Evolutionary conservation across 2,888 invertebrate genomes (phyloP).

Genomic region (Epicampocera succincta): DNA sequence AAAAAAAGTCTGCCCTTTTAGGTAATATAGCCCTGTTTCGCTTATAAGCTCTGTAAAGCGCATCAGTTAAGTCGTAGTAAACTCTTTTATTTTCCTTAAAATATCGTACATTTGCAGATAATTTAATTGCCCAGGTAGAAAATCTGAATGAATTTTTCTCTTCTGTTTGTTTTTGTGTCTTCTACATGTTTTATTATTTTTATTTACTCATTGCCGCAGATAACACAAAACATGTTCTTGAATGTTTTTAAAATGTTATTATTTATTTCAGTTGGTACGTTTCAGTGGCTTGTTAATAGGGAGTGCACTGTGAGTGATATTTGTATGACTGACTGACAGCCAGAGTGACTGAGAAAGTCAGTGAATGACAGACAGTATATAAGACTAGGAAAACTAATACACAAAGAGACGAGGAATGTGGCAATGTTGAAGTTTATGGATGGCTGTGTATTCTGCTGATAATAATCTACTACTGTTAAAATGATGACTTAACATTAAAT

Average conservation of each 20-base stretch:
- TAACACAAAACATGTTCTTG: constrained; percentile 31
- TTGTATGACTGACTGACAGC: constrained; percentile 15
- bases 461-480: constrained; percentile 43
- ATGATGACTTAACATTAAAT: constrained; percentile 66
- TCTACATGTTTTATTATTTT: constrained; percentile 37
- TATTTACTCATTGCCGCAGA: constrained; percentile 11
- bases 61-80: background rate
- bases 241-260: constrained; percentile 31
- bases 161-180: constrained; percentile 37
- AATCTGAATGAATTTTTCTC: constrained; percentile 12
- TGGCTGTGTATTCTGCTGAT: constrained; percentile 51
- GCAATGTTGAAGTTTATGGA: constrained; percentile 22
- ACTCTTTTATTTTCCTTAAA: background rate
- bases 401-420: background rate
- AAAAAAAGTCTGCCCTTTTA: too few relatives aligned
- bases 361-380: constrained; percentile 9
- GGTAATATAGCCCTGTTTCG: too few relatives aligned
- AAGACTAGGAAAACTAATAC: background rate
- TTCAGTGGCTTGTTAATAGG: constrained; percentile 53
- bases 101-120: background rate
- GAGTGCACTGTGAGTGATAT: background rate
- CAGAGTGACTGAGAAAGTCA: constrained; percentile 19
- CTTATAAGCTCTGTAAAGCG: too few relatives aligned
- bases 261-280: constrained; percentile 21
- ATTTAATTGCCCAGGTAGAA: background rate